Conservation (phyloP, 2,888 invertebrate genomes). For the Volucella inflata region DNA sequence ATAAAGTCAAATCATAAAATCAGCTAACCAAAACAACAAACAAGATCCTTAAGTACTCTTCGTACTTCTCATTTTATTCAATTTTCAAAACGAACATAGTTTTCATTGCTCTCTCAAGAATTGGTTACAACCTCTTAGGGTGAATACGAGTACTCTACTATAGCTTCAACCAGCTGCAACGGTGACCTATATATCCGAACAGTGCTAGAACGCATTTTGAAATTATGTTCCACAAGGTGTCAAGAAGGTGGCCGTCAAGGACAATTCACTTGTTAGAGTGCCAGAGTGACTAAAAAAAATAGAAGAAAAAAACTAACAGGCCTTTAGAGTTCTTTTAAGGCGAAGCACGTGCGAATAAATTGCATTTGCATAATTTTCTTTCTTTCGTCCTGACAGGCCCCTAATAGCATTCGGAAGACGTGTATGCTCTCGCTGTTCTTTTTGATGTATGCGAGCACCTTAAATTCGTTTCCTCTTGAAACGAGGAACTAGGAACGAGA, state of each 20-base stretch:
- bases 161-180: slow-evolving; percentile 20
- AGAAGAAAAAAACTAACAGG: slow-evolving; percentile 8
- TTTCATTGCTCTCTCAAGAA: slow-evolving; percentile 20
- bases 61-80: slow-evolving; percentile 29
- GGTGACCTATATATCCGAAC: not conserved
- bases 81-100: slow-evolving; percentile 33
- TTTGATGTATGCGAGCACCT: not conserved
- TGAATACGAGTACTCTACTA: not conserved
- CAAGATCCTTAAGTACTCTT: not conserved
- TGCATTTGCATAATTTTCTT: slow-evolving; percentile 70
- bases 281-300: not conserved
- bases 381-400: slow-evolving; percentile 17
- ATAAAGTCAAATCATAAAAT: not conserved
- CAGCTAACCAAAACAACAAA: not conserved
- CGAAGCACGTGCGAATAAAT: slow-evolving; percentile 55
- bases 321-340: slow-evolving; percentile 22
- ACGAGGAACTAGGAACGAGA: no score
- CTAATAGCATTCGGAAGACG: slow-evolving; percentile 41
- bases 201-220: not conserved
- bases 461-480: no score
- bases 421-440: slow-evolving; percentile 44
- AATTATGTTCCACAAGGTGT: slow-evolving; percentile 46
- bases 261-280: slow-evolving; percentile 50
- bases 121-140: not conserved
- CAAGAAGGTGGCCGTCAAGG: slow-evolving; percentile 58